Conservation (phyloP, 2,797 vertebrate species). For the Hyperoplus lanceolatus region DNA sequence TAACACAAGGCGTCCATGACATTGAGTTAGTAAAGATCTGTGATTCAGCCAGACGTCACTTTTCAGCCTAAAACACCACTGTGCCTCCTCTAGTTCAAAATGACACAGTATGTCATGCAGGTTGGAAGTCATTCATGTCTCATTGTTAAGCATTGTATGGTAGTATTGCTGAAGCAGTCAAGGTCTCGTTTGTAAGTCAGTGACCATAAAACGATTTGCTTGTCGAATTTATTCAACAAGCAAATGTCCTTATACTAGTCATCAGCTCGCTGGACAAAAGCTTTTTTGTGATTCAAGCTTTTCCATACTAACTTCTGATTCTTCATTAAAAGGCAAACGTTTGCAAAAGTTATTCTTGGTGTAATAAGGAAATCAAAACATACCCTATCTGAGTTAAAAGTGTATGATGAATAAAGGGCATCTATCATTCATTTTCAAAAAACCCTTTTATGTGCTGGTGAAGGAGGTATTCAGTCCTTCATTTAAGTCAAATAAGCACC, state of each 20-base stretch:
- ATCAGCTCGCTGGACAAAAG: not conserved
- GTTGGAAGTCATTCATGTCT: slow-evolving; percentile 43
- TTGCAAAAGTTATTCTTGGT: not conserved
- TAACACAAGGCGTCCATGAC: slow-evolving; percentile 23
- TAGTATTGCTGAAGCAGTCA: not conserved
- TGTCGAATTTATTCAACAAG: not conserved
- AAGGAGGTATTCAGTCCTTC: not conserved
- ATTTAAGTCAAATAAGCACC: not conserved
- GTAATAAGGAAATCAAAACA: not conserved
- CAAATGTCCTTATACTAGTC: not conserved
- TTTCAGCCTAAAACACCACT: slow-evolving; percentile 26
- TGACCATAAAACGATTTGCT: not conserved
- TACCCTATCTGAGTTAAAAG: not conserved
- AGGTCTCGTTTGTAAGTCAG: not conserved
- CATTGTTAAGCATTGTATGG: not conserved
- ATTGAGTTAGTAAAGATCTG: slow-evolving; percentile 32
- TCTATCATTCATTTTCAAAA: no score
- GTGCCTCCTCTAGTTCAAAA: slow-evolving; percentile 20
- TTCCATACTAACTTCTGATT: not conserved
- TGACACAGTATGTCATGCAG: slow-evolving; percentile 32
- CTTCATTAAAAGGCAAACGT: not conserved
- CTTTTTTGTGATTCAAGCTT: not conserved
- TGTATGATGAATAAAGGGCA: no score
- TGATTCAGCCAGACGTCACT: slow-evolving; percentile 54
- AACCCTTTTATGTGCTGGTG: not conserved